phyloP scores from a whole-genome alignment of 2,113 vertebrate genomes.

The Pimephales promelas region DNA sequence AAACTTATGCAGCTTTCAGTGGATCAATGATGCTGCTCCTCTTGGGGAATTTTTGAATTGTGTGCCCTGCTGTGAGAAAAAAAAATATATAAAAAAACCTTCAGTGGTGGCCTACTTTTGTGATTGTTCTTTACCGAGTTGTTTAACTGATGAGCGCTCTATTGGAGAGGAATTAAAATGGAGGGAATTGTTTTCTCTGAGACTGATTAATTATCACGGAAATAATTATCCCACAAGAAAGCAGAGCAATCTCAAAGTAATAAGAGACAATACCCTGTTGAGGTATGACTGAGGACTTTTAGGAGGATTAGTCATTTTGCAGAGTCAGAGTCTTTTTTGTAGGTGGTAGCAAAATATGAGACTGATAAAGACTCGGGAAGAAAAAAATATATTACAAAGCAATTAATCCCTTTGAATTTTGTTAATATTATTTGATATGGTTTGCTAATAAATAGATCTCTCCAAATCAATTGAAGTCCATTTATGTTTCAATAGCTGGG shows the following conservation, averaged over 20 bases:
- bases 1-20: constrained; percentile 60
- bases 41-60: constrained; percentile 59
- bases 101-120: constrained; percentile 63
- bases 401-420: not conserved
- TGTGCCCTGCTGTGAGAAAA: constrained; percentile 43
- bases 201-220: constrained; percentile 61
- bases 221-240: constrained; percentile 57
- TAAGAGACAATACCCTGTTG: constrained; percentile 58
- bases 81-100: constrained; percentile 7
- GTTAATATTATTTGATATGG: no score
- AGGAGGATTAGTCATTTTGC: not conserved
- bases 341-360: not conserved
- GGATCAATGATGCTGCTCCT: constrained; percentile 62
- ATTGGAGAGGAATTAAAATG: constrained; percentile 50
- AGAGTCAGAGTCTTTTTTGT: constrained; percentile 32
- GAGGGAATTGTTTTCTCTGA: constrained; percentile 38
- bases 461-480: no score
- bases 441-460: no score
- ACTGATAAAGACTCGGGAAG: not conserved
- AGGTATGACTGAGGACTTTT: constrained; percentile 42
- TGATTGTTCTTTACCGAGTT: constrained; percentile 48
- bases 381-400: no score
- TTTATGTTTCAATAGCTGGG: no score
- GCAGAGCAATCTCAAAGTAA: constrained; percentile 61
- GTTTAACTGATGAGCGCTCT: constrained; percentile 55